phyloP scores from a whole-genome alignment of 2,888 invertebrate species.

The Himalopsyche kuldschensis region DNA sequence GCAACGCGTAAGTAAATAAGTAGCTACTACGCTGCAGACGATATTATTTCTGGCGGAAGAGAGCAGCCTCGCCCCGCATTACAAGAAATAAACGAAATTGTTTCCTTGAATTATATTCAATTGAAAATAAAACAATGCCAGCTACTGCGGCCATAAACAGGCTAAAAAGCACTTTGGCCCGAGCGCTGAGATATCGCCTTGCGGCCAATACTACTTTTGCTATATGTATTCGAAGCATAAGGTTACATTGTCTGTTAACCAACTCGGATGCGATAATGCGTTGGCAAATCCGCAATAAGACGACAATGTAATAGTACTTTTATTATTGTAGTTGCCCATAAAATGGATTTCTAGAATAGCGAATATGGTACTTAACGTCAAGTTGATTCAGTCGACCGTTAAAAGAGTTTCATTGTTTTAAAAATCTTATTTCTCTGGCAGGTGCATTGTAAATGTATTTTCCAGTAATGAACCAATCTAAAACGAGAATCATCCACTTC shows the following conservation, averaged over 20 bases:
- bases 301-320: neutral
- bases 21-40: neutral
- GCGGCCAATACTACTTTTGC: conserved; percentile 3
- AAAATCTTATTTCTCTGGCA: neutral
- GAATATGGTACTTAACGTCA: neutral
- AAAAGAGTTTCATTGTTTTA: neutral
- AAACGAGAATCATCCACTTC: no score
- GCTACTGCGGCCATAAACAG: conserved; percentile 2
- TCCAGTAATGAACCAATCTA: no score
- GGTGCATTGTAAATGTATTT: neutral
- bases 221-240: no score
- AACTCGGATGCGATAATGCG: neutral
- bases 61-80: conserved; percentile 29
- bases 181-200: conserved; percentile 15
- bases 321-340: neutral
- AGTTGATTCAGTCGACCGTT: neutral
- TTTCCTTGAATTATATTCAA: conserved; percentile 35
- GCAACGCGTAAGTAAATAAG: conserved; percentile 20
- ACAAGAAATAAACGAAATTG: conserved; percentile 31
- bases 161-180: conserved; percentile 22
- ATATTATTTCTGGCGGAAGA: conserved; percentile 9
- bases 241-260: neutral
- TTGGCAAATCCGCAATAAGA: neutral
- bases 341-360: neutral
- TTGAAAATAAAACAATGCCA: conserved; percentile 35